Evolutionary conservation across 2,888 invertebrate species (phyloP).

Genomic region (Stenodema calcarata): DNA sequence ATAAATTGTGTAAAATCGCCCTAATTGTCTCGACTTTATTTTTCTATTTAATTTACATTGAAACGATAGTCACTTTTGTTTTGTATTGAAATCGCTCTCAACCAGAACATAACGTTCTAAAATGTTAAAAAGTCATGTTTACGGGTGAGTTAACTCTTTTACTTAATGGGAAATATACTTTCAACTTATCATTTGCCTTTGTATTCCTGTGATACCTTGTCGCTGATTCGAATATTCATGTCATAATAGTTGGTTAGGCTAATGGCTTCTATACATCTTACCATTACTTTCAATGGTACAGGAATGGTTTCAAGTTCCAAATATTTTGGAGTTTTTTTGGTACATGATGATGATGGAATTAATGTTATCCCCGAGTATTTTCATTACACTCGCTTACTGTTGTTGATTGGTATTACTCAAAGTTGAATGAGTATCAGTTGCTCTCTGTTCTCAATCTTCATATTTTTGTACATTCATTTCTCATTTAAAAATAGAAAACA

Average conservation of each 20-base stretch:
- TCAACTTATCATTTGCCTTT: constrained; percentile 4
- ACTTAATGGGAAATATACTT: constrained; percentile 36
- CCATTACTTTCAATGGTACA: too few species aligned
- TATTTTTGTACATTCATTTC: too few species aligned
- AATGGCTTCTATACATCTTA: too few species aligned
- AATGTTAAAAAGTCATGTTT: constrained; percentile 30
- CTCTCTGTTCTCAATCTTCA: too few species aligned
- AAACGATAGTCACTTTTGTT: constrained; percentile 24
- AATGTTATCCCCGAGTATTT: too few species aligned
- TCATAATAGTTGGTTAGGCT: background rate
- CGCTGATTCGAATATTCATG: background rate
- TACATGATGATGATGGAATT: too few species aligned
- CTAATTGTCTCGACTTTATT: constrained; percentile 18
- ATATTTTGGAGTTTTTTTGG: background rate
- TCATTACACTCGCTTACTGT: too few species aligned
- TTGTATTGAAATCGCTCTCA: constrained; percentile 19
- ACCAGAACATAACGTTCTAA: constrained; percentile 14
- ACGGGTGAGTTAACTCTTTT: constrained; percentile 37
- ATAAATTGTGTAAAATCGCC: constrained; percentile 12
- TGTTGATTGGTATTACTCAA: too few species aligned
- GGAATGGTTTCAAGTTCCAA: too few species aligned
- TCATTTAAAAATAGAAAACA: too few species aligned
- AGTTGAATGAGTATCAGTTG: too few species aligned
- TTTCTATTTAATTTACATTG: constrained; percentile 23
- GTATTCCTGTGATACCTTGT: background rate